Evolutionary conservation across 2,113 vertebrate genomes (phyloP).

Genomic region (Ophiodon elongatus): DNA sequence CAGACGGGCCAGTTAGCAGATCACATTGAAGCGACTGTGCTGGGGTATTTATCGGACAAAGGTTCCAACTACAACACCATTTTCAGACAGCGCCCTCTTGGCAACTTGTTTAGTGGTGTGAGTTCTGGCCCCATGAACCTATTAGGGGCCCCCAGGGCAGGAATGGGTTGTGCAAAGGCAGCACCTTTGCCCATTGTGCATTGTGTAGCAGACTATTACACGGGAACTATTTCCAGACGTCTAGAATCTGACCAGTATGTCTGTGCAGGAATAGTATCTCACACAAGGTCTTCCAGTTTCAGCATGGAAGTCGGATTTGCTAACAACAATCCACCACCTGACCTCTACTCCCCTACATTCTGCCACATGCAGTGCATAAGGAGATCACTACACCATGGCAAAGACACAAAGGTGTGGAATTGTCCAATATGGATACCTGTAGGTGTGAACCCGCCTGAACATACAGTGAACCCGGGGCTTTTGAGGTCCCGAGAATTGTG

Average conservation of each 20-base stretch:
- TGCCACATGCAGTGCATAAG: not conserved
- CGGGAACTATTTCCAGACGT: not conserved
- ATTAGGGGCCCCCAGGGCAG: too few species aligned
- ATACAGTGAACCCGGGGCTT: not conserved
- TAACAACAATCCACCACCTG: not conserved
- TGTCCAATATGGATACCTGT: not conserved
- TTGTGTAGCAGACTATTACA: not conserved
- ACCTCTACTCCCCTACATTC: too few species aligned
- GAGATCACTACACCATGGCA: not conserved
- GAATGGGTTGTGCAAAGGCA: too few species aligned
- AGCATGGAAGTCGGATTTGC: not conserved
- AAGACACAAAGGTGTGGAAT: not conserved
- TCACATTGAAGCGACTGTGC: not conserved
- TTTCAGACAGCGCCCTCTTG: not conserved
- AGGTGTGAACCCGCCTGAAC: not conserved
- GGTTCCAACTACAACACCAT: not conserved
- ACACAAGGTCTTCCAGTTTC: not conserved
- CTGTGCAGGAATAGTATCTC: not conserved
- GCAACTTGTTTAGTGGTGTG: not conserved
- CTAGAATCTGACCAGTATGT: not conserved
- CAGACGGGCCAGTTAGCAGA: not conserved
- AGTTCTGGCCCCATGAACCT: not conserved
- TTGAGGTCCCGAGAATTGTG: not conserved
- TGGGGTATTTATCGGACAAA: not conserved
- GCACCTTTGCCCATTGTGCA: not conserved